Base-by-base conservation (phyloP, 30 jellyfish, hydroid and myxozoan genomes). In the Aurelia coerulea region DNA sequence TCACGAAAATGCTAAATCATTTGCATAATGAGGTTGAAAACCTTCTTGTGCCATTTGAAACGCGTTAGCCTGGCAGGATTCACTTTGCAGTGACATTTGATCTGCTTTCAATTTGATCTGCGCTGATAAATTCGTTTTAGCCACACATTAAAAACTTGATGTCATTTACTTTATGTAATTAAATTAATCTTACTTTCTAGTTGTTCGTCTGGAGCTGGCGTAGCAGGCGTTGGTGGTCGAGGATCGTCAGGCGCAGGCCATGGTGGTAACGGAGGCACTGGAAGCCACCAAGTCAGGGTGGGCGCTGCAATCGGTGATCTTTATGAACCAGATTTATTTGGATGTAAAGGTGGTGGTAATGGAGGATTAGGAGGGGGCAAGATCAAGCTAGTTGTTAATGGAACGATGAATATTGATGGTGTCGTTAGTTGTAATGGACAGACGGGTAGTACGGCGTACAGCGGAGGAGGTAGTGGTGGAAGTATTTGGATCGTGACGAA, bases 391-490 rank as follows among this genome's bases (percentile, higher is more conserved):
- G 17, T 18, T 18, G 94, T 74, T 23, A 85, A 85, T 63, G 53
- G 75, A 19, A 85, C 94, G 13, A 62, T 85, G 87, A 74, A 76
- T 49, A 62, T 85, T 33, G 94, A 85, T 75, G 94, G 94, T 58
- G 4, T 52, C 4, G 65, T 85, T 34, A 74, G 83, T 51, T 85
- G 94, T 39, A 85, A 74, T 76, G 94, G 88, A 6, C 78, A 33
- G 31, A 34, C 32, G 2, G 94, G 88, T 2, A 74, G 67, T 17
- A 67, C 34, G 15, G 73, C 83, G 71, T 74, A 85, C 54, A 63
- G 88, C 62, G 94, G 94, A 60, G 94, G 94, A 41, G 94, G 94
- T 33, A 74, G 94, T 65, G 94, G 88, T 74, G 94, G 94, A 17
- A 85, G 94, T 39, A 74, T 74, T 12, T 85, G 94, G 94, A 74